These are phyloP conservation scores for Hipposideros armiger DNA, from an alignment of 2,113 vertebrate genomes.

Conservation along the genomic window DNA sequence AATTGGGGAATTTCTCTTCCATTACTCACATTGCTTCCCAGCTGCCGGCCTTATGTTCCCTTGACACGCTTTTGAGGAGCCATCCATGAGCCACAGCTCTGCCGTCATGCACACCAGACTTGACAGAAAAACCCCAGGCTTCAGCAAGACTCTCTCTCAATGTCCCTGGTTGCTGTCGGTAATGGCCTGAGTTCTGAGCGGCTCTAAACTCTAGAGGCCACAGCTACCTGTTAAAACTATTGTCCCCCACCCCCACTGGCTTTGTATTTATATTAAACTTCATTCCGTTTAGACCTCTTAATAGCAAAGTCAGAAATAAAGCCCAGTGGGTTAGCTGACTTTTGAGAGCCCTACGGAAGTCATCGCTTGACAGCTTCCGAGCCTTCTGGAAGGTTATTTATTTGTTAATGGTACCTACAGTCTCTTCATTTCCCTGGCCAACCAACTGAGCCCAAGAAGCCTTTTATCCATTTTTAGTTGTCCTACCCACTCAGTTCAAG, in stretches of 20 bases:
- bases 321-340: not conserved
- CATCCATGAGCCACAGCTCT: not conserved
- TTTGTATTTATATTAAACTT: not conserved
- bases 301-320: constrained; percentile 42
- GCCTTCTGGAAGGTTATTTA: constrained; percentile 46
- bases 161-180: not conserved
- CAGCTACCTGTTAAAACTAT: not conserved
- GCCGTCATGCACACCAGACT: not conserved
- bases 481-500: not conserved
- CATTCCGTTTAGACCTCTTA: not conserved
- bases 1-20: constrained; percentile 24
- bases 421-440: not conserved
- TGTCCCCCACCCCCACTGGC: not conserved
- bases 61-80: not conserved
- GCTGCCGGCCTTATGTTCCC: constrained; percentile 62
- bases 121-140: not conserved
- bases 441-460: not conserved
- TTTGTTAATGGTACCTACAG: not conserved
- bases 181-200: not conserved
- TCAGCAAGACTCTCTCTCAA: not conserved
- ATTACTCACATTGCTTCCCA: constrained; percentile 66
- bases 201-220: not conserved
- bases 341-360: constrained; percentile 51
- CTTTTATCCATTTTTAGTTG: not conserved
- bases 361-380: not conserved